Percentiles rank a stretch among this genome's conserved stretches.
phyloP scores from a whole-genome alignment of 1,140 invertebrate species.

The Hypothenemus hampei region DNA sequence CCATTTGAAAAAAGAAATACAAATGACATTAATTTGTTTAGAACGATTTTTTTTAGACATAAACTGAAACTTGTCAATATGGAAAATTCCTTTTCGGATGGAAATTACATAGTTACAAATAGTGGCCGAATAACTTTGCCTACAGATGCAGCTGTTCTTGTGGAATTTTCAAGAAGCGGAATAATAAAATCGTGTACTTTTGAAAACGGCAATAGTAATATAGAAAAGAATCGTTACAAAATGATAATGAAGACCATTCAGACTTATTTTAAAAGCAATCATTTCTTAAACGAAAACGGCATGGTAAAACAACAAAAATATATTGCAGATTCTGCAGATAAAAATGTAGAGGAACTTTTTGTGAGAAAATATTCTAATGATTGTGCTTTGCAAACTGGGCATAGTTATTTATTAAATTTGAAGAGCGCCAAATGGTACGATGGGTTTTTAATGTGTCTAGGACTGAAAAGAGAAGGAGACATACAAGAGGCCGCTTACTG shows the following conservation, averaged over 20 bases:
- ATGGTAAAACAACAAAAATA: too few relatives aligned
- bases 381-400: background rate
- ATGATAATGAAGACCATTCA: background rate
- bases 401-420: background rate
- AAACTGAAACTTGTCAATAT: background rate
- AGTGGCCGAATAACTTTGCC: background rate
- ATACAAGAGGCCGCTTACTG: background rate
- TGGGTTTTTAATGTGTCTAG: background rate
- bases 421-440: conserved; percentile 1
- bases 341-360: too few relatives aligned
- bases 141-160: background rate
- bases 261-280: background rate
- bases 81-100: background rate
- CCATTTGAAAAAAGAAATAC: too few relatives aligned
- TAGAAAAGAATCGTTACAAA: background rate
- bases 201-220: background rate
- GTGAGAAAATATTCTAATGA: too few relatives aligned
- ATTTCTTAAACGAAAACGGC: too few relatives aligned
- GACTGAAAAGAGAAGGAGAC: background rate
- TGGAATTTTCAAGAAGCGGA: too few relatives aligned
- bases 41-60: too few relatives aligned
- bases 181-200: too few relatives aligned
- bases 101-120: background rate
- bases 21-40: too few relatives aligned
- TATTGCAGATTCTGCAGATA: too few relatives aligned